Conservation (phyloP, 2,888 invertebrate species). For the Sisyra terminalis region DNA sequence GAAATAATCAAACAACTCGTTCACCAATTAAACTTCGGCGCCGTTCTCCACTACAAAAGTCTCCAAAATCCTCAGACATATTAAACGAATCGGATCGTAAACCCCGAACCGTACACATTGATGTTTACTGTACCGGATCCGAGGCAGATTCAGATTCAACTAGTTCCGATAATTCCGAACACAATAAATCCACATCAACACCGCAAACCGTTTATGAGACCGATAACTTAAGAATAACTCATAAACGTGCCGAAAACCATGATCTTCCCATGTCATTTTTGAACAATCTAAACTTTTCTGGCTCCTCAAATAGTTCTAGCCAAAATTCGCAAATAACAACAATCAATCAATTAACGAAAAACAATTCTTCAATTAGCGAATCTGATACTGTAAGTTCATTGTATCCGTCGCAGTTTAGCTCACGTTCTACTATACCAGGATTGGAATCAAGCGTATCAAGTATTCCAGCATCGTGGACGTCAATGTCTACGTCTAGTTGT, state of each 20-base stretch:
- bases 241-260: conserved; percentile 29
- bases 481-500: conserved; percentile 31
- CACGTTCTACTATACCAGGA: conserved; percentile 37
- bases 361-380: conserved; percentile 18
- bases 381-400: conserved; percentile 35
- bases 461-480: conserved; percentile 28
- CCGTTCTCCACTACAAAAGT: conserved; percentile 13
- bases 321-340: conserved; percentile 11
- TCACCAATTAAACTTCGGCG: conserved; percentile 17
- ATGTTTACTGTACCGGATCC: conserved; percentile 58
- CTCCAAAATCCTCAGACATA: conserved; percentile 12
- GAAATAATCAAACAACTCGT: conserved; percentile 15
- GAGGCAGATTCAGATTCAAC: conserved; percentile 21
- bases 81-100: conserved; percentile 23
- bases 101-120: conserved; percentile 54
- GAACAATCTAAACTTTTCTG: conserved; percentile 8
- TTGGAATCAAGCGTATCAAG: conserved; percentile 36
- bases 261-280: conserved; percentile 27
- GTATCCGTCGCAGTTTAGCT: conserved; percentile 43
- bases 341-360: conserved; percentile 11
- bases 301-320: conserved; percentile 10
- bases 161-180: conserved; percentile 19
- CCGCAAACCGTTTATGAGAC: conserved; percentile 49
- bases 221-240: conserved; percentile 39
- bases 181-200: conserved; percentile 31